Evolutionary conservation across 2,888 invertebrate genomes (phyloP).

Genomic region (Eupithecia abbreviata): DNA sequence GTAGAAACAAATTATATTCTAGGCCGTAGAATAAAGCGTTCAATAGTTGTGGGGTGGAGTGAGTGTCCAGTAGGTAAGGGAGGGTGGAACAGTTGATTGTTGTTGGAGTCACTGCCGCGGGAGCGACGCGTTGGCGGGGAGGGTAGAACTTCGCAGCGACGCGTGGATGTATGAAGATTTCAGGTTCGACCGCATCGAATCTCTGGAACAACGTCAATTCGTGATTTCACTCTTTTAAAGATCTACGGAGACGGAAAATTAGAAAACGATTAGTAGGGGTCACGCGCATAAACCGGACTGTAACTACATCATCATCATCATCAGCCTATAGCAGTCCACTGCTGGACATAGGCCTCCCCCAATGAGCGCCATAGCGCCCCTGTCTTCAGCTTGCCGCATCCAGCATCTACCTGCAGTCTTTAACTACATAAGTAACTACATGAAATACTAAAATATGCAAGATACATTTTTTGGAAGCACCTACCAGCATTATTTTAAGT

Average conservation of each 20-base stretch:
- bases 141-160: slow-evolving; percentile 92
- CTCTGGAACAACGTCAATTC: slow-evolving; percentile 78
- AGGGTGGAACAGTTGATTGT: slow-evolving; percentile 7
- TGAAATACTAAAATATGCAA: not conserved
- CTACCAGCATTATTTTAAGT: too few species aligned
- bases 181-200: slow-evolving; percentile 90
- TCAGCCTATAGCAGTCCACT: too few species aligned
- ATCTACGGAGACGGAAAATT: not conserved
- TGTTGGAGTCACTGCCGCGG: slow-evolving; percentile 77
- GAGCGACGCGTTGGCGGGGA: slow-evolving; percentile 93
- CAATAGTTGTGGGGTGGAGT: slow-evolving; percentile 26
- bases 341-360: too few species aligned
- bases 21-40: slow-evolving; percentile 37
- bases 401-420: too few species aligned
- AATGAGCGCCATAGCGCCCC: too few species aligned
- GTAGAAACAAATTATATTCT: slow-evolving; percentile 41
- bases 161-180: slow-evolving; percentile 89
- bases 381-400: too few species aligned
- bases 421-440: too few species aligned
- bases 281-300: too few species aligned
- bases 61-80: slow-evolving; percentile 11
- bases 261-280: not conserved
- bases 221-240: not conserved
- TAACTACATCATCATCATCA: too few species aligned
- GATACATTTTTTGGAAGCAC: not conserved